These are phyloP conservation scores for Pseudopleuronectes americanus DNA, from an alignment of 2,797 vertebrate genomes.

Conservation along the genomic window DNA sequence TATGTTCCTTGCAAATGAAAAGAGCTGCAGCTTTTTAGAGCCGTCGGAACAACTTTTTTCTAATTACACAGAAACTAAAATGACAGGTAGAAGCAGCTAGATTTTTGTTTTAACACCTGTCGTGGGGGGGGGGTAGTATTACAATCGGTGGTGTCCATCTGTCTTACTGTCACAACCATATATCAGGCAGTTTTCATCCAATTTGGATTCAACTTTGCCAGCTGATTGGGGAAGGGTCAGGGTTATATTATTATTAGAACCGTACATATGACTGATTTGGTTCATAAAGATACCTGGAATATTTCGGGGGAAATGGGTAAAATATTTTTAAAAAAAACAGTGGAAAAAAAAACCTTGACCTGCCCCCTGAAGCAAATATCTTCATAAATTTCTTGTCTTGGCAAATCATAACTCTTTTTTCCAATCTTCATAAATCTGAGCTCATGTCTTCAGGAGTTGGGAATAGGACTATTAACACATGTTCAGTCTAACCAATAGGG, in stretches of 20 bases:
- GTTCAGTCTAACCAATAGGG: too few relatives aligned
- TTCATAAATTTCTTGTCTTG: too few relatives aligned
- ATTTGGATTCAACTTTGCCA: not conserved
- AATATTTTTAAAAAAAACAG: too few relatives aligned
- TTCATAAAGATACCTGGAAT: too few relatives aligned
- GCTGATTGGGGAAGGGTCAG: not conserved
- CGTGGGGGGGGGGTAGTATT: too few relatives aligned
- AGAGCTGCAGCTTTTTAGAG: not conserved
- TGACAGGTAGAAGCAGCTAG: not conserved
- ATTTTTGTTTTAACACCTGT: not conserved
- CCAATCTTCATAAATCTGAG: too few relatives aligned
- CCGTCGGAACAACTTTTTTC: not conserved
- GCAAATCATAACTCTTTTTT: too few relatives aligned
- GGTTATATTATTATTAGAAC: too few relatives aligned
- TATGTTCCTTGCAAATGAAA: conserved; percentile 28
- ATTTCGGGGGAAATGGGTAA: too few relatives aligned
- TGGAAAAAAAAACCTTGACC: too few relatives aligned
- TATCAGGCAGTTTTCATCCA: not conserved
- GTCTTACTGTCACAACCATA: not conserved
- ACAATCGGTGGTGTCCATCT: not conserved
- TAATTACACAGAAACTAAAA: not conserved
- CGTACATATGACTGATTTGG: too few relatives aligned
- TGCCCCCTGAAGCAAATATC: too few relatives aligned
- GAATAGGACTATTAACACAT: not conserved
- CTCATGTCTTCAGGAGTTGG: not conserved